Evolutionary conservation across 1,140 invertebrate genomes (phyloP).

Genomic region (Aphidius gifuensis): DNA sequence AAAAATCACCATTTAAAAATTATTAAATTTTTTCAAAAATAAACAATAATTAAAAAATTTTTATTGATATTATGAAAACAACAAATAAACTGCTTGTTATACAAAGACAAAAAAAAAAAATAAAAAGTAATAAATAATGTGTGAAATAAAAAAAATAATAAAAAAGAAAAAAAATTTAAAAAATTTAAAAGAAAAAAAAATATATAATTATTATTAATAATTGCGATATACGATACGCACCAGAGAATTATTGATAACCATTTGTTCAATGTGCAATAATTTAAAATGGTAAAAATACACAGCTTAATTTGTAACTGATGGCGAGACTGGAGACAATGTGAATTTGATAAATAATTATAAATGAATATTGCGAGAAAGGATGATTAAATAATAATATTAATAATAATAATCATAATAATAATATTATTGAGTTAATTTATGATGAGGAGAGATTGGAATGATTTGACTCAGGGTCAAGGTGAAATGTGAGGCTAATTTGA

Average conservation of each 20-base stretch:
- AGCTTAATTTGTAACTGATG: conserved; percentile 38
- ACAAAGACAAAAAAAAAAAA: conserved; percentile 10
- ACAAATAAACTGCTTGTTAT: no score
- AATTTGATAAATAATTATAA: conserved; percentile 20
- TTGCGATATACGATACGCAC: conserved; percentile 33
- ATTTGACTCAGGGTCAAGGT: conserved; percentile 20
- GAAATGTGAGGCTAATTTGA: no score
- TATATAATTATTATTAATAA: conserved; percentile 14
- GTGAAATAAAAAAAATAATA: conserved; percentile 4
- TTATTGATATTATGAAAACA: no score
- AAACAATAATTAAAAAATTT: no score
- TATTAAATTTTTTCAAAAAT: neutral
- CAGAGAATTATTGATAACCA: conserved; percentile 40
- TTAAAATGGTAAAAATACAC: conserved; percentile 33
- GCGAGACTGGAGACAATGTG: no score
- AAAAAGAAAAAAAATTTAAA: conserved; percentile 5
- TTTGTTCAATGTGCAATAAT: conserved; percentile 50
- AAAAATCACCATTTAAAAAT: no score
- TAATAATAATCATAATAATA: neutral
- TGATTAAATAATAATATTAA: neutral
- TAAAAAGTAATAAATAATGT: conserved; percentile 13
- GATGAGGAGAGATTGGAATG: neutral
- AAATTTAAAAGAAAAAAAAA: conserved; percentile 6
- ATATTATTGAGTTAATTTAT: neutral
- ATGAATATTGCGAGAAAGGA: conserved; percentile 5